Base-by-base conservation (phyloP, 2,797 vertebrate genomes). In the Cynopterus sphinx region DNA sequence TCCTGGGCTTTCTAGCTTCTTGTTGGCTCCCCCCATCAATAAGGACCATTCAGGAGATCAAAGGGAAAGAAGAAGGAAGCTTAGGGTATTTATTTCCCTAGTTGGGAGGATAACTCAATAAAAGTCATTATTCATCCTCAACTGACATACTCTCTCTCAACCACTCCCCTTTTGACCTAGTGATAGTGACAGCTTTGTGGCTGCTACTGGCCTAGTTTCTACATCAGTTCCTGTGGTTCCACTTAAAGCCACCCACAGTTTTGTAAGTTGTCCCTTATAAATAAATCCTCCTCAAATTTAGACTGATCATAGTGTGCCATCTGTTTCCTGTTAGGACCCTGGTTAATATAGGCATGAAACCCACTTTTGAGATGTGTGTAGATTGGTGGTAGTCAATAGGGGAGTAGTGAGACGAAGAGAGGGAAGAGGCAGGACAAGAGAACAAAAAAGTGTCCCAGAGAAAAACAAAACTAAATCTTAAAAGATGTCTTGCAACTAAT, bases 281-380 rank as follows among this genome's bases (percentile, higher is more conserved):
- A 85, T 81, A 75, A 92, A 82, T 31, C 57, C 28, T 79, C 55
- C 11, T 88, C 55, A 39, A 55, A 33, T 88, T 46, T 79, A 82
- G 31, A 70, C 79, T 26, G 24, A 83, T 85, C 46, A 43, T 55
- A 74, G 16, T 33, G 9, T 46, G 0, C 59, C 63, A 63, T 68
- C 89, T 81, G 22, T 85, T 93, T 95, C 75, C 89, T 90, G 75
- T 33, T 74, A 43, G 24, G 21, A 68, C 19, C 5, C 39, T 93
- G 41, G 26, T 16, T 88, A 26, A 77, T 24, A 28, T 0, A 82
- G 43, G 39, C 31, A 21, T 33, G 87, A 41, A 70, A 67, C 41
- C 79, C 33, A 39, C 19, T 71, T 90, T 85, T 68, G 88, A 96
- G 49, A 81, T 10, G 2, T n/a, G 7, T 55, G 11, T 46, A 13